A percentile compares a stretch with the other conserved stretches of the same genome.
phyloP scores from a whole-genome alignment of 2,113 vertebrate species.

The Salminus brasiliensis region DNA sequence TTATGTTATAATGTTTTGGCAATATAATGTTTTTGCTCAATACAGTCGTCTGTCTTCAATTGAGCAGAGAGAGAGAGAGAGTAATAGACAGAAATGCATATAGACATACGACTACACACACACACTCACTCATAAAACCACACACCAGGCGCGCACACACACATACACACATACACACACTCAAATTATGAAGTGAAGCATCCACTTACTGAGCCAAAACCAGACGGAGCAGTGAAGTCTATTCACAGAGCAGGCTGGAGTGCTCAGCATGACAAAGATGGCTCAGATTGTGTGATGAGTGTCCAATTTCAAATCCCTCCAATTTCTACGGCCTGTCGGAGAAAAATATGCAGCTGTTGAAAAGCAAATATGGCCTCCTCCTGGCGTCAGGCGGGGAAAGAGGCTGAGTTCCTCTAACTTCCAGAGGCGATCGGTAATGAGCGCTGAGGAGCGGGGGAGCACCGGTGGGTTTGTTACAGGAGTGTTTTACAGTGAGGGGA shows the following conservation, averaged over 20 bases:
- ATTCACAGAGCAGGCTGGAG: slow-evolving; percentile 35
- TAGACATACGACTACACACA: too few species aligned
- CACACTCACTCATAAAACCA: too few species aligned
- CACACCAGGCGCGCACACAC: too few species aligned
- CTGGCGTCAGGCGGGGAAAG: not conserved
- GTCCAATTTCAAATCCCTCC: slow-evolving; percentile 75
- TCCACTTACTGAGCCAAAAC: slow-evolving; percentile 25
- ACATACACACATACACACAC: not conserved
- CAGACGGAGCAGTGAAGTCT: slow-evolving; percentile 16
- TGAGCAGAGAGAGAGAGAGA: too few species aligned
- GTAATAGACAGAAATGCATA: too few species aligned
- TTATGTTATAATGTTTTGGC: too few species aligned
- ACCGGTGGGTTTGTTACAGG: not conserved
- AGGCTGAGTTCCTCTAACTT: not conserved
- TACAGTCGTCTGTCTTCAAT: too few species aligned
- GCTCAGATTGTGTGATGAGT: slow-evolving; percentile 61
- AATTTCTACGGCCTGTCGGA: slow-evolving; percentile 77
- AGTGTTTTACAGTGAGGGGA: not conserved
- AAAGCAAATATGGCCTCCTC: slow-evolving; percentile 72
- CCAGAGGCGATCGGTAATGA: not conserved
- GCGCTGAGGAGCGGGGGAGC: not conserved
- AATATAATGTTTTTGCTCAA: too few species aligned
- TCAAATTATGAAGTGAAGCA: slow-evolving; percentile 36
- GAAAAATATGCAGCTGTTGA: slow-evolving; percentile 82
- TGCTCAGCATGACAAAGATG: slow-evolving; percentile 65